Evolutionary conservation across 1,140 invertebrate genomes (phyloP), one percentile per base, ranked within the genome.

Genomic region (Cheumatopsyche charites): DNA sequence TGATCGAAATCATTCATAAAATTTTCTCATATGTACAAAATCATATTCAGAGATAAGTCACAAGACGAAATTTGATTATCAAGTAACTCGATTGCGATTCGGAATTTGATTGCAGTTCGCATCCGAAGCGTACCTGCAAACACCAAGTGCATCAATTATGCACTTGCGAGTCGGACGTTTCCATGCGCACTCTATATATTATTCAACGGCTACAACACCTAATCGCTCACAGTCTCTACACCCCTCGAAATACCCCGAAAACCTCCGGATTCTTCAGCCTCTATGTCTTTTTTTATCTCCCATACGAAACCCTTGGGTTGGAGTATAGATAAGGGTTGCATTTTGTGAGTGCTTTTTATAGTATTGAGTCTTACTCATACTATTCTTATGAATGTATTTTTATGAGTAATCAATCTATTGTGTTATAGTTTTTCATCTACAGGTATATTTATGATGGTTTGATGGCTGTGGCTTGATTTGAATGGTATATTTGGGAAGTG

Each of bases 141-240:
- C 47, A 7, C n/a, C 15, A 15, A 17, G 47, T 17, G 13, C 62
- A 71, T 71, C 70, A 49, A 71, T 71, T 71, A 71, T 71, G 66
- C 62, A 70, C 26, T n/a, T 5, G 7, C 42, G 11, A 26, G 43
- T 23, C 25, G 70, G 13, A 61, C n/a, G 47, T 36, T 49, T 49
- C 29, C 42, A 11, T 36, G 15, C 29, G 15, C 25, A 25, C 23
- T 71, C 17, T n/a, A 36, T 36, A 36, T 36, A 71, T 63, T 71
- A 71, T 71, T 71, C 70, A 71, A 19, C 43, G 45, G 70, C 58
- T 71, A 71, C 70, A 71, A 71, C 70, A 71, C 70, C 70, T 71
- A 71, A 71, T 71, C 70, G 70, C 43, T 71, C 70, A 71, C 62
- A 41, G 21, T 63, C 42, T 42, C 62, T 62, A 23, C 23, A 7